A percentile compares a stretch with the other conserved stretches of the same genome.
Conservation (phyloP, 2,888 invertebrate genomes). For the Parnassius apollo region DNA sequence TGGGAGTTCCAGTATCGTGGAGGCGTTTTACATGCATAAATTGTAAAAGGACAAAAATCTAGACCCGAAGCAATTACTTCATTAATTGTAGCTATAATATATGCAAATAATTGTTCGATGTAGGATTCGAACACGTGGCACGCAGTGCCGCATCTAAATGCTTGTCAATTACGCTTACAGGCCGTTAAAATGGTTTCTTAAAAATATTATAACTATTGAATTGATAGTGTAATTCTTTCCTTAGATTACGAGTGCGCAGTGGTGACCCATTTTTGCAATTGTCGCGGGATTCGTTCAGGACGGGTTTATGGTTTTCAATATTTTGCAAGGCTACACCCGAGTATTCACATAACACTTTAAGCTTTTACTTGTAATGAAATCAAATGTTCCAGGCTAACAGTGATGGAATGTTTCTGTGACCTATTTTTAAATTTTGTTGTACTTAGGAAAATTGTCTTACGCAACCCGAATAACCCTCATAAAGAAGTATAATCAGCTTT, state of each 20-base stretch:
- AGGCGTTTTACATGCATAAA: too few species aligned
- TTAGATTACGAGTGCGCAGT: slow-evolving; percentile 53
- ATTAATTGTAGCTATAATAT: too few species aligned
- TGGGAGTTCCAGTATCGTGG: too few species aligned
- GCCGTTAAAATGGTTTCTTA: too few species aligned
- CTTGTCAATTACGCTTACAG: too few species aligned
- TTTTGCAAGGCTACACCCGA: slow-evolving; percentile 52
- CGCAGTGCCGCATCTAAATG: too few species aligned
- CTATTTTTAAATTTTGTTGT: slow-evolving; percentile 17
- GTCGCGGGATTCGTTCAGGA: slow-evolving; percentile 55
- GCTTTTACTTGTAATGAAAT: slow-evolving; percentile 9
- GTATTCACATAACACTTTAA: slow-evolving; percentile 39
- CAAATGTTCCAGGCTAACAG: not conserved
- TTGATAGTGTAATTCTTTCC: slow-evolving; percentile 27
- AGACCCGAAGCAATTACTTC: too few species aligned
- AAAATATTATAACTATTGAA: not conserved
- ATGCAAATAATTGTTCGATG: too few species aligned
- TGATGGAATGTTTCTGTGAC: slow-evolving; percentile 2
- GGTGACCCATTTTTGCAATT: slow-evolving; percentile 65
- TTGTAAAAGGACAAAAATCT: too few species aligned
- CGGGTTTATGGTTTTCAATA: slow-evolving; percentile 75
- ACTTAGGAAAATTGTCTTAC: slow-evolving; percentile 19
- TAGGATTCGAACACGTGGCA: too few species aligned
- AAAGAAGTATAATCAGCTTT: slow-evolving; percentile 67
- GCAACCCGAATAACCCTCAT: slow-evolving; percentile 52